A percentile compares a stretch with the other conserved stretches of the same genome.
Evolutionary conservation across 1,140 invertebrate genomes (phyloP).

Genomic region (Adoxophyes honmai): DNA sequence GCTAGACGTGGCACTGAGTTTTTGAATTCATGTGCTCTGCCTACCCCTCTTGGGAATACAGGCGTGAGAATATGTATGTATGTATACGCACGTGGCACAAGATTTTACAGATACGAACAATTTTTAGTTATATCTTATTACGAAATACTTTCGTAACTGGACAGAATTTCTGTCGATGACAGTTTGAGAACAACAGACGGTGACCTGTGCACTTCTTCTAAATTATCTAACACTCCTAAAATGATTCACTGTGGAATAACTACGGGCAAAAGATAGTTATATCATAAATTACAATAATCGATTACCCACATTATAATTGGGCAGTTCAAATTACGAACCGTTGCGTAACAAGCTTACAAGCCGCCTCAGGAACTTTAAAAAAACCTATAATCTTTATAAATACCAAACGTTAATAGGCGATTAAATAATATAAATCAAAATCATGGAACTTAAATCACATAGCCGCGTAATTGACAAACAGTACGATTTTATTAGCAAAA

Average conservation of each 20-base stretch:
- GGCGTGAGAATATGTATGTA: too few relatives aligned
- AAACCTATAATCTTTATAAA: conserved; percentile 9
- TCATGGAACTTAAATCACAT: conserved; percentile 6
- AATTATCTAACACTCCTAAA: conserved; percentile 13
- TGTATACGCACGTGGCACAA: too few relatives aligned
- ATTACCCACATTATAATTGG: conserved; percentile 9
- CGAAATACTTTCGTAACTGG: too few relatives aligned
- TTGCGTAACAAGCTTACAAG: conserved; percentile 7
- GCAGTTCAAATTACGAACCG: conserved; percentile 1
- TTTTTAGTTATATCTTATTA: too few relatives aligned
- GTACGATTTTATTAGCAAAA: background rate
- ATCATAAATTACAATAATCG: conserved; percentile 15
- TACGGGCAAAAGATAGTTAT: conserved; percentile 10
- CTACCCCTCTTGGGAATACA: too few relatives aligned
- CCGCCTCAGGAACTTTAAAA: conserved; percentile 1
- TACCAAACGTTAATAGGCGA: background rate
- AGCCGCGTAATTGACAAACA: too few relatives aligned
- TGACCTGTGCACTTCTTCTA: conserved; percentile 1
- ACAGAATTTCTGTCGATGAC: too few relatives aligned
- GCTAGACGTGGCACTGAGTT: too few relatives aligned
- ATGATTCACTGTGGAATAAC: background rate
- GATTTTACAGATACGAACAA: too few relatives aligned
- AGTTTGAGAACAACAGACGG: too few relatives aligned
- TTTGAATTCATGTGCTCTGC: too few relatives aligned
- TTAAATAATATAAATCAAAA: conserved; percentile 3